Evolutionary conservation across 2,888 invertebrate species (phyloP), one percentile per base, ranked within the genome.

Genomic region (Stramonita haemastoma): DNA sequence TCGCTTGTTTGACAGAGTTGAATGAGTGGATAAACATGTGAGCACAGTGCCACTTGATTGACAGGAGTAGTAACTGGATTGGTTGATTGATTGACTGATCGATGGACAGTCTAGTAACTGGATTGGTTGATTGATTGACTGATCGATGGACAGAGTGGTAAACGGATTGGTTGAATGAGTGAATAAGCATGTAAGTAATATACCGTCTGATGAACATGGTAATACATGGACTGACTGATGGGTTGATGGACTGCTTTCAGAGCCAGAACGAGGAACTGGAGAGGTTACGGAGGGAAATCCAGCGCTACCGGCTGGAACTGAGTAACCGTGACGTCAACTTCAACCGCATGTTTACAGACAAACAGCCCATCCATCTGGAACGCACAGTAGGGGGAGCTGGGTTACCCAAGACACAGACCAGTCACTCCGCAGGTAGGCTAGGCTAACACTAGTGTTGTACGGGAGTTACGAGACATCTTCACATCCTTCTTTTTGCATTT

Each of bases 301-400:
- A 94, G 86, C 91, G 94, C 66, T 96, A 95, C 90, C 92, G 94
- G 29, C 93, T 95, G 90, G 96, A 96, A 87, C 93, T 96, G n/a
- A 93, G 92, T 87, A 96, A 96, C 91, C 90, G 96, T 57, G 96
- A 96, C 86, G 91, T 90, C 86, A 96, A 95, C 91, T 96, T 95
- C 91, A 96, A 95, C 92, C 92, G 95, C 81, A 94, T 95, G 93
- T 96, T 96, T 91, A 93, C 93, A 1, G 94, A 95, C 5, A 92
- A 93, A 70, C 93, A 94, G 46, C 95, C 95, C 0, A 90, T 95
- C 26, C 90, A 94, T 15, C 93, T 95, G 15, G 94, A 95, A 89
- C 93, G 89, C 32, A 32, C 89, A 29, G 46, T 13, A 11, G 66
- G 89, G 32, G 29, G 73, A 19, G 56, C n/a, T 13, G 32, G 13